Conservation (phyloP, 2,113 vertebrate genomes). For the Xerus inauris region DNA sequence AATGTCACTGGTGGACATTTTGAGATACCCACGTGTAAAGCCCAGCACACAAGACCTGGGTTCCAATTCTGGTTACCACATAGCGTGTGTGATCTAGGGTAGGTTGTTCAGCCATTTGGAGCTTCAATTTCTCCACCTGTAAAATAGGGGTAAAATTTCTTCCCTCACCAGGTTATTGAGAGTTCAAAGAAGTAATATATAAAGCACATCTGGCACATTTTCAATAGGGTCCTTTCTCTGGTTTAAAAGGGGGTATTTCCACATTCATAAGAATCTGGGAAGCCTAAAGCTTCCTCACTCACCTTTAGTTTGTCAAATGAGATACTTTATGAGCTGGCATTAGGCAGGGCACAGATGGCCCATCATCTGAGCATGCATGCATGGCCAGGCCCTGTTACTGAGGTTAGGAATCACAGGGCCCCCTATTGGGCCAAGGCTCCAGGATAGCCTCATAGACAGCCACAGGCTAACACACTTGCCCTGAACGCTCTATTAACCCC, state of each 20-base stretch:
- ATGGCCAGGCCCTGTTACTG: constrained; percentile 44
- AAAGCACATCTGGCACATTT: background rate
- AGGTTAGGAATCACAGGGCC: constrained; percentile 47
- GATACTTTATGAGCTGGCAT: constrained; percentile 22
- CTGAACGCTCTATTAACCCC: constrained; percentile 56
- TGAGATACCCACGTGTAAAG: background rate
- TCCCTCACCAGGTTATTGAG: background rate
- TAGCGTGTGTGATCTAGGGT: background rate
- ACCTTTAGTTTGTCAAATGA: constrained; percentile 55
- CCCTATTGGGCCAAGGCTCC: background rate
- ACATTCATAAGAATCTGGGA: constrained; percentile 9
- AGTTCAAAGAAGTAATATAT: background rate
- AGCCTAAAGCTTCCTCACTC: background rate
- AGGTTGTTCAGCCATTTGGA: background rate
- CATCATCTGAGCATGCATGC: background rate
- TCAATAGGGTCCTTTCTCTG: background rate
- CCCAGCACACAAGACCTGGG: background rate
- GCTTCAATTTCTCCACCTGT: background rate
- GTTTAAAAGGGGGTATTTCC: background rate
- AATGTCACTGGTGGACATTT: constrained; percentile 3
- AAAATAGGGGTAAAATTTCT: constrained; percentile 28
- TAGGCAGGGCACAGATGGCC: constrained; percentile 23
- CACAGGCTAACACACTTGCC: background rate
- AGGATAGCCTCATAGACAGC: constrained; percentile 35
- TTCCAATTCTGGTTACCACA: background rate